Base-by-base conservation (phyloP, 2,888 invertebrate genomes). In the Lycaena phlaeas region DNA sequence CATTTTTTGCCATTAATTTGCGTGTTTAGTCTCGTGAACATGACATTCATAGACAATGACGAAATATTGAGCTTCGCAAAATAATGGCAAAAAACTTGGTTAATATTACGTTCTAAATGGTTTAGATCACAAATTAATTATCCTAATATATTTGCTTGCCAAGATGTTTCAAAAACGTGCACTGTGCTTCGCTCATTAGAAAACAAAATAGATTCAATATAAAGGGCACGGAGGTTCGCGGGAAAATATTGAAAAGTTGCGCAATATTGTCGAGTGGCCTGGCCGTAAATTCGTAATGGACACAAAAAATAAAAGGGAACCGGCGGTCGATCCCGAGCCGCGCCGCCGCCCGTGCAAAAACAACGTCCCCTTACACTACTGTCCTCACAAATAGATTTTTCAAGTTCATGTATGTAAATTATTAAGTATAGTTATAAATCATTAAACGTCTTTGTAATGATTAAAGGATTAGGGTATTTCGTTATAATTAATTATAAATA, bases 191-290 rank as follows among this genome's bases (percentile, higher is more conserved):
- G 66, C 66, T 72, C 71, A 71, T 73, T 64, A 68, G 64, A 69
- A 56, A 61, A 69, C 72, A 70, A 72, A 72, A 72, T 74, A 70
- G 74, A 73, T 81, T 68, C 77, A 79, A 81, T 79, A 71, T 60
- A 61, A 66, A 66, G 68, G 71, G 59, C 60, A 41, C 43, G 40
- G 43, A 36, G 31, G 41, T 57, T 62, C 61, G 62, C 54, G 59
- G 62, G 68, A 72, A 75, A 79, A 81, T 84, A 84, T 84, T 84
- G 82, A 82, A 84, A 84, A 82, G 76, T 82, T 77, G 73, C 70
- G 77, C 81, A 81, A 84, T 82, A 84, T 78, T 81, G 81, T 77
- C 77, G 74, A 78, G 78, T 77, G 68, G 72, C 61, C 69, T 58
- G 61, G 58, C 70, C 77, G 78, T 82, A 84, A 79, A 84, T 81